Evolutionary conservation across 2,888 invertebrate genomes (phyloP), one percentile per base, ranked within the genome.

Genomic region (Dryobotodes eremita): DNA sequence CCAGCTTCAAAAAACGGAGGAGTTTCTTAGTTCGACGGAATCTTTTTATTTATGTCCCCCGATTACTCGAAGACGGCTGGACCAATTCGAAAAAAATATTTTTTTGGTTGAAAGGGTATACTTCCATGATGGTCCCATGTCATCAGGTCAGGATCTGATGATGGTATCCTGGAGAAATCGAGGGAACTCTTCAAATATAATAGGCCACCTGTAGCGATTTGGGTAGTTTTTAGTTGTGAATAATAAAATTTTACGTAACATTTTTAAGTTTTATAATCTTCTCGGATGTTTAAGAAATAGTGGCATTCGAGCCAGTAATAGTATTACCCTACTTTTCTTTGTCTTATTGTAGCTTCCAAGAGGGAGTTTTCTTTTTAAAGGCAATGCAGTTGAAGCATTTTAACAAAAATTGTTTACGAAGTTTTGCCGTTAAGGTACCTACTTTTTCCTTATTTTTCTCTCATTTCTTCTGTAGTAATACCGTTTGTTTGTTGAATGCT

Each of bases 301-400:
- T 72, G 50, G 46, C 59, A 77, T 65, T 74, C 71, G 15, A 68
- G 66, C 26, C 59, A 65, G 71, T 82, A 82, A 78, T 55, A 79
- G 42, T 64, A 73, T 88, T 83, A 80, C 65, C 53, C 75, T 86
- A 77, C 61, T 20, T 82, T 73, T 50, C 50, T 80, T 82, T 78
- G 75, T 77, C 66, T 80, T 70, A 75, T 75, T 77, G 65, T 55
- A 59, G 86, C 31, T 83, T 73, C 26, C 53, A 65, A 55, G 70
- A 50, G 26, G 42, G 50, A 77, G 42, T 85, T 87, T 80, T 68
- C 77, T 88, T 82, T 78, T 72, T 59, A 84, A 85, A 82, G 70
- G 70, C 79, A 71, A 72, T 78, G 78, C 86, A 88, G 83, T 82
- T 76, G 74, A 86, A 86, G 71, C 68, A 66, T 82, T 85, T 87